Evolutionary conservation across 2,888 invertebrate species (phyloP), one percentile per base, ranked within the genome.

Genomic region (Parnassius smintheus): DNA sequence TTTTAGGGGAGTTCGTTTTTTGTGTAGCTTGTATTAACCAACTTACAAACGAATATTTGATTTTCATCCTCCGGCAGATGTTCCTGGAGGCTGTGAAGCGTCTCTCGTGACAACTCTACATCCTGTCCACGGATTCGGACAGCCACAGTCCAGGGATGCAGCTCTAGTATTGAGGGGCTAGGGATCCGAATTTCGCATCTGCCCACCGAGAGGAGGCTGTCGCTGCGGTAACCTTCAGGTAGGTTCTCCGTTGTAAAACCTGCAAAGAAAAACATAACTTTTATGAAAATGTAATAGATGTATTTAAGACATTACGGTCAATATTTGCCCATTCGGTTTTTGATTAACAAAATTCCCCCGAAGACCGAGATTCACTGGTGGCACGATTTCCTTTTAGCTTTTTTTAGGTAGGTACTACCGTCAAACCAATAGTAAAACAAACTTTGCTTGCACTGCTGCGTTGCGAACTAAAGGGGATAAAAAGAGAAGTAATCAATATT

Each of bases 111-210:
- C 12, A 85, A 59, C 70, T 89, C 88, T 0, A 64, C 67, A 9
- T 75, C 71, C 1, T 72, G 72, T 1, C 81, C 83, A 0, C 12
- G 53, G 42, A 84, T 59, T 68, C 73, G 83, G 42, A 80, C 81
- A 2, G 73, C 81, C 11, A 90, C 74, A 2, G 83, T 82, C 90
- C 90, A 90, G 0, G 87, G 84, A 8, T 77, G 78, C 11, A 69
- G 52, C 56, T 90, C 87, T 13, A 82, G 46, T 1, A 69, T 67
- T 0, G 66, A 68, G 0, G 85, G 79, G 9, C 64, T 18, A 0
- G n/a, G 2, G 2, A 85, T 74, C 1, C 44, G 9, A 3, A 89
- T 68, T 35, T 59, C 56, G 65, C 89, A 88, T 9, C 12, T 12
- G 1, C 86, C 83, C 0, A 0, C 35, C 0, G 52, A 2, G 0